Evolutionary conservation across 1,140 invertebrate species (phyloP).

Genomic region (Bombus balteatus): DNA sequence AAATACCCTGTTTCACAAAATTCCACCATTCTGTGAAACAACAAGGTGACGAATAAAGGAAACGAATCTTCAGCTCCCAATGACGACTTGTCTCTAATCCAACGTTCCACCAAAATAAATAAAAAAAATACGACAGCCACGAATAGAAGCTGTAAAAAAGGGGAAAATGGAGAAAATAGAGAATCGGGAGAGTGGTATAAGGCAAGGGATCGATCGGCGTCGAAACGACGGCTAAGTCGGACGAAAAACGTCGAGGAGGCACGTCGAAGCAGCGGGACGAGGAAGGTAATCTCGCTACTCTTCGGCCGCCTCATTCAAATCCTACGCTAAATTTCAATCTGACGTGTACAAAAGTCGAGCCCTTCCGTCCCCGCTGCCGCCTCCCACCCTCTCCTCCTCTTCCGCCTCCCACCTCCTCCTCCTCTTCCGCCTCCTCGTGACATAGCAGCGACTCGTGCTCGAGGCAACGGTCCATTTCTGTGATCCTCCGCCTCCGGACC

Average conservation of each 20-base stretch:
- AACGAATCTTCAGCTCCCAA: conserved; percentile 3
- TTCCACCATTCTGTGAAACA: neutral
- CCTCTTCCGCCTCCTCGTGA: conserved; percentile 7
- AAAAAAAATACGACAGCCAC: neutral
- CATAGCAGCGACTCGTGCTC: conserved; percentile 57
- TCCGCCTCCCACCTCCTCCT: conserved; percentile 16
- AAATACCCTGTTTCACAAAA: neutral
- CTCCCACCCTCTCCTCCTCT: neutral
- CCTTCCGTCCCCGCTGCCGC: conserved; percentile 41
- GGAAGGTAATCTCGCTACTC: conserved; percentile 76
- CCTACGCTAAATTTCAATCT: conserved; percentile 80
- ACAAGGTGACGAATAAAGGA: conserved; percentile 8
- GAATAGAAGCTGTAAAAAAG: neutral
- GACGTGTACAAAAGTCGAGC: conserved; percentile 75
- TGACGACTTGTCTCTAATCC: conserved; percentile 4
- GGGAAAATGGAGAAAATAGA: conserved; percentile 27
- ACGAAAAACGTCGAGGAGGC: conserved; percentile 53
- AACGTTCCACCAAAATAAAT: neutral
- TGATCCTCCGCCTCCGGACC: conserved; percentile 41
- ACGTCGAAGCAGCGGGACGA: conserved; percentile 64
- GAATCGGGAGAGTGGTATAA: conserved; percentile 10
- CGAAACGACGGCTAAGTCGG: conserved; percentile 61
- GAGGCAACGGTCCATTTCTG: conserved; percentile 65
- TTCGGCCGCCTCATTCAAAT: conserved; percentile 71
- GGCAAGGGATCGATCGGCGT: conserved; percentile 55